Evolutionary conservation across 2,113 vertebrate genomes (phyloP).

Genomic region (Gallinago undulata): DNA sequence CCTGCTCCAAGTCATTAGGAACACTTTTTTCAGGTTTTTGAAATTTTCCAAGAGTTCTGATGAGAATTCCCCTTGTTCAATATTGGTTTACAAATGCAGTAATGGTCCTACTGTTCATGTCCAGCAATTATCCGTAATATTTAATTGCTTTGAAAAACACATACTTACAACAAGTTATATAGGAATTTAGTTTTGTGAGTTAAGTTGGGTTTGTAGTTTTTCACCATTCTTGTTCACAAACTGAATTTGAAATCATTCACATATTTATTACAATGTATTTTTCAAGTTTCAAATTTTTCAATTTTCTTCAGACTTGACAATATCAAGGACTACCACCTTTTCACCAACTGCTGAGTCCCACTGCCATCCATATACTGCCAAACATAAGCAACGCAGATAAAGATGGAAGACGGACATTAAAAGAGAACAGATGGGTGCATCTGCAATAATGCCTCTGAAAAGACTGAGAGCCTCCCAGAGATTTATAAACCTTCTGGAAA

Average conservation of each 20-base stretch:
- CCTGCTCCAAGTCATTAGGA: not conserved
- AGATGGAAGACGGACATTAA: slow-evolving; percentile 15
- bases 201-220: not conserved
- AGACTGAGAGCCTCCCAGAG: not conserved
- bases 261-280: not conserved
- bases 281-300: not conserved
- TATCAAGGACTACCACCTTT: not conserved
- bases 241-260: not conserved
- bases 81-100: not conserved
- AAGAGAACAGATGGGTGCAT: slow-evolving; percentile 34
- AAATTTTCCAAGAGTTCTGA: not conserved
- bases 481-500: slow-evolving; percentile 38
- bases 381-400: not conserved
- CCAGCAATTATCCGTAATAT: not conserved
- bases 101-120: not conserved
- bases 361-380: not conserved
- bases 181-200: not conserved
- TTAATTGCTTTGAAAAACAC: not conserved
- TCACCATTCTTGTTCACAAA: not conserved
- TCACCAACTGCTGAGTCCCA: not conserved
- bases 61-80: not conserved
- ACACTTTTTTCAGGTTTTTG: not conserved
- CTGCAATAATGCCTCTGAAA: slow-evolving; percentile 35
- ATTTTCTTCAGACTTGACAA: not conserved
- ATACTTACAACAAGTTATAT: not conserved